Evolutionary conservation across 2,113 vertebrate genomes (phyloP).

Genomic region (Gracilinanus agilis): DNA sequence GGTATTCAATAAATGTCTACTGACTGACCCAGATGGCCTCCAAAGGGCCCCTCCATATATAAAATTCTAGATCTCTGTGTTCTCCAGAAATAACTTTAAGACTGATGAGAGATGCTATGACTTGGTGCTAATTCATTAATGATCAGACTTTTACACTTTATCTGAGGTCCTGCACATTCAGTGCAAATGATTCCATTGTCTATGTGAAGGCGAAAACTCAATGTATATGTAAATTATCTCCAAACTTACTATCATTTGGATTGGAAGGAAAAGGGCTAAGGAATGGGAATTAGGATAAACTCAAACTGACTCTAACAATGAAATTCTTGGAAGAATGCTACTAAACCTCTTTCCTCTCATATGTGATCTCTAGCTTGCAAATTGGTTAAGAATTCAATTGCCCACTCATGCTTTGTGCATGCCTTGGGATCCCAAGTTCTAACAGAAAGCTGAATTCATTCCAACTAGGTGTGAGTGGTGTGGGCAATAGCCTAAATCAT

Average conservation of each 20-base stretch:
- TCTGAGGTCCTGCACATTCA: neutral
- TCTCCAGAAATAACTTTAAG: neutral
- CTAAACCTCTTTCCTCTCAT: neutral
- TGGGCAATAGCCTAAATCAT: too few relatives aligned
- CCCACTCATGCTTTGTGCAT: too few relatives aligned
- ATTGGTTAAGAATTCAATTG: too few relatives aligned
- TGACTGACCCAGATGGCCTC: too few relatives aligned
- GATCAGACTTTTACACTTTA: neutral
- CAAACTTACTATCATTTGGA: neutral
- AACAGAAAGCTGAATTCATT: too few relatives aligned
- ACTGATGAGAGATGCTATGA: neutral
- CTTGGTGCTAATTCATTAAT: conserved; percentile 9
- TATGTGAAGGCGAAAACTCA: conserved; percentile 24
- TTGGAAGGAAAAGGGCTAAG: neutral
- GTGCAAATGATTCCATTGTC: conserved; percentile 16
- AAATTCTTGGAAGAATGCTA: neutral
- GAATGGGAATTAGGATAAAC: neutral
- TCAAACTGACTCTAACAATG: neutral
- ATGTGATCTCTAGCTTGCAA: neutral
- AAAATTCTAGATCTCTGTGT: too few relatives aligned
- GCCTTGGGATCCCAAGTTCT: too few relatives aligned
- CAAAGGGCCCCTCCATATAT: too few relatives aligned
- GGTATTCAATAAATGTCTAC: too few relatives aligned
- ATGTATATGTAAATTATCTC: neutral
- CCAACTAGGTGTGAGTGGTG: too few relatives aligned